A percentile compares a stretch with the other conserved stretches of the same genome.
Conservation (phyloP, 2,113 vertebrate species). For the Lonchura striata region DNA sequence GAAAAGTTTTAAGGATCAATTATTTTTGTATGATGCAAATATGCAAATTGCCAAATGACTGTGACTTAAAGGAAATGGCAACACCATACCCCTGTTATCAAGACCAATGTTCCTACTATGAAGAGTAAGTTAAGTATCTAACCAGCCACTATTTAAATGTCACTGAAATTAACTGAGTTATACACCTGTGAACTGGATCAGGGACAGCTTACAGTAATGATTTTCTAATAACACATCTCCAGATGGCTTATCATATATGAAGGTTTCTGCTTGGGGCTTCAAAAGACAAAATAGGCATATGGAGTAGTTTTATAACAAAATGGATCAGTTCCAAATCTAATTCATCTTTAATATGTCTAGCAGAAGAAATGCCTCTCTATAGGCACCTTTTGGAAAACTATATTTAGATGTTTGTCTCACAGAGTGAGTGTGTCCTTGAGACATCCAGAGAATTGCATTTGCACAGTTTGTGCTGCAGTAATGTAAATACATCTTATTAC, state of each 20-base stretch:
- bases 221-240: slow-evolving; percentile 2
- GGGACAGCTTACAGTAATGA: not conserved
- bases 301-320: not conserved
- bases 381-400: not conserved
- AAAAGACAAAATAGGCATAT: not conserved
- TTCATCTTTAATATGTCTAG: not conserved
- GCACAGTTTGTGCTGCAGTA: not conserved
- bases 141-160: not conserved
- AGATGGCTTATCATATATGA: slow-evolving; percentile 11
- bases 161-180: slow-evolving; percentile 13
- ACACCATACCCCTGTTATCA: not conserved
- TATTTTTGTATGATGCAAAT: not conserved
- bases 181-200: slow-evolving; percentile 1
- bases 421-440: not conserved
- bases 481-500: not conserved
- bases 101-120: not conserved
- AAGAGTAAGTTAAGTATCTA: not conserved
- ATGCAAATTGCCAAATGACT: not conserved
- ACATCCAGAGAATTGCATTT: not conserved
- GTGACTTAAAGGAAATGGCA: not conserved
- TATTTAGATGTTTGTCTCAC: slow-evolving; percentile 6
- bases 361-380: not conserved
- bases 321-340: slow-evolving; percentile 1
- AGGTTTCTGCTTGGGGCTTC: not conserved
- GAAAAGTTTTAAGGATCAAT: not conserved